Evolutionary conservation across 1,140 invertebrate genomes (phyloP), one percentile per base, ranked within the genome.

Genomic region (Panagrolaimus sp.): DNA sequence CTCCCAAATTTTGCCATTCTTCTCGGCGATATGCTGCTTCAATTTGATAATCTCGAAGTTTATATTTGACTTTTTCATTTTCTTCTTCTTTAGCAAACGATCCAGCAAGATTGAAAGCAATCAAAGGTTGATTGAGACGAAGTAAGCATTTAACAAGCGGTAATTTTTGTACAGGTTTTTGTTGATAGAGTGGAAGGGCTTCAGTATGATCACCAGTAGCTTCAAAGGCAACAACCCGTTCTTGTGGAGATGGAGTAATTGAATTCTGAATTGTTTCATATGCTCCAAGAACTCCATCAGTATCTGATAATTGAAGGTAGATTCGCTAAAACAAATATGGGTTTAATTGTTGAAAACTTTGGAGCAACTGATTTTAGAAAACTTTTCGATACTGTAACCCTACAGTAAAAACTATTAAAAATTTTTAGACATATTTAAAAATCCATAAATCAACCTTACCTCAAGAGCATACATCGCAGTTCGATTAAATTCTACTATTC

Each of bases 1-100:
- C 3, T 5, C 4, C 14, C 52, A 58, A 21, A 21, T 21, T 26
- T 8, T 58, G 14, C 52, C 52, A 58, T 12, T 58, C 28, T 21
- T 28, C 52, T 17, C 28, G 52, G 5, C 52, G 52, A 58, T 21
- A 58, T 26, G 52, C 52, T 26, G 52, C 52, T 58, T 58, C 52
- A 58, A 26, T 26, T 12, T n/a, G 52, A 26, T 28, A 58, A 14
- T 58, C 52, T 12, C 21, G 52, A 1, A 58, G 52, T 8, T 58
- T 28, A 14, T 28, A 12, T 1, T 28, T 21, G 10, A 26, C 17
- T 8, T 58, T 58, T 2, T 17, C 52, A 24, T 58, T n/a, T 0
- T 12, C 17, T 12, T 21, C 21, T 26, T 58, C 28, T 21, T n/a
- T 12, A n/a, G 28, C 21, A 58, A 58, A 17, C 15, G 5, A 4